Conservation (phyloP, 1,140 invertebrate species). For the Trypoxylus dichotomus region DNA sequence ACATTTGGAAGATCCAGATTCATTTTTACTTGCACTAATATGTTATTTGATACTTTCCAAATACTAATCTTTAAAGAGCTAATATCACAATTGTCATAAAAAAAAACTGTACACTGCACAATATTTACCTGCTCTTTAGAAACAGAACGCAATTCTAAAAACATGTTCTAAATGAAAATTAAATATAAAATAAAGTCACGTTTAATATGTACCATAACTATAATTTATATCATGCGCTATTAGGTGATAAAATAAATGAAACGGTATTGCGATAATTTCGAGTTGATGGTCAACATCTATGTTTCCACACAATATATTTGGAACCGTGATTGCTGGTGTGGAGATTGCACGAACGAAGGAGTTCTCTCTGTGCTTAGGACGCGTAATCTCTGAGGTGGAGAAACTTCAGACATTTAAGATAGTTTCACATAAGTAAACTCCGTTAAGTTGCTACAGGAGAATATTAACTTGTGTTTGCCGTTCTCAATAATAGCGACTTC, state of each 20-base stretch:
- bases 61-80: too few species aligned
- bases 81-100: too few species aligned
- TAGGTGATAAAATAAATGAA: conserved; percentile 37
- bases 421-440: conserved; percentile 35
- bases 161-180: too few species aligned
- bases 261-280: conserved; percentile 44
- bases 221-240: not conserved
- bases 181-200: too few species aligned
- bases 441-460: conserved; percentile 27
- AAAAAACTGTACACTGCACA: too few species aligned
- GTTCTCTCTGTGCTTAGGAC: conserved; percentile 30
- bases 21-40: too few species aligned
- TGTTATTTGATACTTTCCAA: too few species aligned
- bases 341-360: conserved; percentile 35
- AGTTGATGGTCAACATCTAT: conserved; percentile 46
- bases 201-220: too few species aligned
- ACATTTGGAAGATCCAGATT: too few species aligned
- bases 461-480: conserved; percentile 30
- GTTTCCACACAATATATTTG: conserved; percentile 46
- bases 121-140: too few species aligned
- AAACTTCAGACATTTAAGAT: conserved; percentile 36
- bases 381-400: conserved; percentile 44
- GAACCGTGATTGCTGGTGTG: conserved; percentile 28
- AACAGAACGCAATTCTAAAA: too few species aligned
- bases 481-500: conserved; percentile 3